These are phyloP conservation scores for Rhogogaster chlorosoma DNA, from an alignment of 2,888 invertebrate species.

Conservation along the genomic window DNA sequence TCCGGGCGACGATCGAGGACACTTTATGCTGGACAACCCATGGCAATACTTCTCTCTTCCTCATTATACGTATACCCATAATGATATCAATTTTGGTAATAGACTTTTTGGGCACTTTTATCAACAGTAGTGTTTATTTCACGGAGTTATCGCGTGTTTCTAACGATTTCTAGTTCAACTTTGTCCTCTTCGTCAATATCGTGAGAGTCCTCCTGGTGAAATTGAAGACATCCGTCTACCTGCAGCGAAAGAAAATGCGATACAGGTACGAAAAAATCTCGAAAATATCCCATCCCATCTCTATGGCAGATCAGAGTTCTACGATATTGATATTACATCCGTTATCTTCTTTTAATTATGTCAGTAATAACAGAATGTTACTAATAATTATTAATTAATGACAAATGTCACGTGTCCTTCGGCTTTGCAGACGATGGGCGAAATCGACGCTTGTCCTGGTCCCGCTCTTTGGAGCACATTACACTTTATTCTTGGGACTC, in stretches of 20 bases:
- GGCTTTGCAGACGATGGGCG: conserved; percentile 80
- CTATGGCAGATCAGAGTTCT: neutral
- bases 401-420: neutral
- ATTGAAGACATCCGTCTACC: conserved; percentile 80
- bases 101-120: conserved; percentile 51
- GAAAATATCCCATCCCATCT: neutral
- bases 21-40: conserved; percentile 82
- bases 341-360: neutral
- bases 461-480: conserved; percentile 85
- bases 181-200: conserved; percentile 83
- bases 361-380: neutral
- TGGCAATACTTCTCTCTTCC: conserved; percentile 77
- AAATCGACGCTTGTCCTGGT: conserved; percentile 84
- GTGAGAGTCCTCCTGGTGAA: conserved; percentile 81
- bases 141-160: neutral
- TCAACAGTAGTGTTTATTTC: neutral
- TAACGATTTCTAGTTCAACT: conserved; percentile 80
- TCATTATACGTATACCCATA: conserved; percentile 81
- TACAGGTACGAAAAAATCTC: conserved; percentile 75
- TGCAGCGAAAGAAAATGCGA: conserved; percentile 81
- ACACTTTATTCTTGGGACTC: conserved; percentile 81
- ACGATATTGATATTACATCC: neutral
- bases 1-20: conserved; percentile 80
- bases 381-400: neutral
- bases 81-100: conserved; percentile 81